Conservation (phyloP, 92 coral and sea anemone genomes). For the Epizoanthus rinbou region DNA sequence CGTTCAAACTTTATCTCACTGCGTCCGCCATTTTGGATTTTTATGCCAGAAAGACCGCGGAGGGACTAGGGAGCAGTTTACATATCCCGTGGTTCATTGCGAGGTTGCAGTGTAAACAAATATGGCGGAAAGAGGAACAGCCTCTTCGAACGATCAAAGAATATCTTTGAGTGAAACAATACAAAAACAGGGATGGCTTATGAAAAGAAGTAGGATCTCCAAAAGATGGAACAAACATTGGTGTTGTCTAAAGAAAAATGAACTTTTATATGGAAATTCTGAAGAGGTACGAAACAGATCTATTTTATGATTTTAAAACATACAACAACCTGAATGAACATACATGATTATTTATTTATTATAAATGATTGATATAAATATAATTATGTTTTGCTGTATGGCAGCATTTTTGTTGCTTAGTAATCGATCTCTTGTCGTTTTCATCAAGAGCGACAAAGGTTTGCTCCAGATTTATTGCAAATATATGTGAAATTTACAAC, state of each 20-base stretch:
- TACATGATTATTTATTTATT: too few relatives aligned
- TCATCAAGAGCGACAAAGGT: too few relatives aligned
- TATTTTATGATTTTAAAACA: not conserved
- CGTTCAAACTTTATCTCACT: not conserved
- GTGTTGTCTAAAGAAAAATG: slow-evolving; percentile 87
- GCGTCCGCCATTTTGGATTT: slow-evolving; percentile 42
- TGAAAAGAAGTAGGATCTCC: slow-evolving; percentile 82
- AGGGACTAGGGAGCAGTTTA: not conserved
- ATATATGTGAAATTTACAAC: too few relatives aligned
- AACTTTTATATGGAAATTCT: slow-evolving; percentile 74
- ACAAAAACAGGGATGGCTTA: slow-evolving; percentile 83
- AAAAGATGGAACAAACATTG: slow-evolving; percentile 89
- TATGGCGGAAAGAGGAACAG: slow-evolving; percentile 77
- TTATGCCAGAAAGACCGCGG: not conserved
- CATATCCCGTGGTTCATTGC: slow-evolving; percentile 9
- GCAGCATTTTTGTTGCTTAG: too few relatives aligned
- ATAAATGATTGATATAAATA: too few relatives aligned
- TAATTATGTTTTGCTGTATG: too few relatives aligned
- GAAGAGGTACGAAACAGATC: slow-evolving; percentile 67
- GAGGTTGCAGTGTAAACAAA: slow-evolving; percentile 54
- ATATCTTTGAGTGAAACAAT: slow-evolving; percentile 46
- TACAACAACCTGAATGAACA: too few relatives aligned
- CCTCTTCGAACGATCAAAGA: slow-evolving; percentile 44
- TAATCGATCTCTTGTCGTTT: too few relatives aligned
- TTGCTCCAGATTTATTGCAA: too few relatives aligned